phyloP scores from a whole-genome alignment of 2,888 invertebrate genomes.

The Arge pagana region DNA sequence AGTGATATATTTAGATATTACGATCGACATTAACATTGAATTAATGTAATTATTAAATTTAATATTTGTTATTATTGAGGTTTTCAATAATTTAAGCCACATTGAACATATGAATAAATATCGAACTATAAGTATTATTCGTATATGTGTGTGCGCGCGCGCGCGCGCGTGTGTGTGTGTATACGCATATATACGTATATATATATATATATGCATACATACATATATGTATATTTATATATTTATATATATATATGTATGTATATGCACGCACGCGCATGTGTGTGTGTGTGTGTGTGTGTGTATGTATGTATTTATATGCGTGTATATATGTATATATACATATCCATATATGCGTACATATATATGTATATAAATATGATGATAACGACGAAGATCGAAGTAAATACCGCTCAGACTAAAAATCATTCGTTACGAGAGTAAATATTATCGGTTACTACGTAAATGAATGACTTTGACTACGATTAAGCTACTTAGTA shows the following conservation, averaged over 20 bases:
- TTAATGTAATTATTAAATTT: slow-evolving; percentile 37
- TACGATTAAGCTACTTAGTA: slow-evolving; percentile 38
- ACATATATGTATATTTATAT: slow-evolving; percentile 31
- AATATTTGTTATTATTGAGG: slow-evolving; percentile 45
- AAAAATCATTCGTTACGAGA: slow-evolving; percentile 42
- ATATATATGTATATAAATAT: slow-evolving; percentile 36
- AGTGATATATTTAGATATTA: slow-evolving; percentile 47
- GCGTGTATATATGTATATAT: slow-evolving; percentile 29
- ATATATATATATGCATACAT: slow-evolving; percentile 36
- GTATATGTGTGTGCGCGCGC: slow-evolving; percentile 33
- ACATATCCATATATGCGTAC: slow-evolving; percentile 24
- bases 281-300: slow-evolving; percentile 23
- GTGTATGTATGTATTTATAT: slow-evolving; percentile 34
- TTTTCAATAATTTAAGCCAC: slow-evolving; percentile 45
- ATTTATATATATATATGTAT: slow-evolving; percentile 34
- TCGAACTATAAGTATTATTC: slow-evolving; percentile 43
- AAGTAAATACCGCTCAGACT: slow-evolving; percentile 27
- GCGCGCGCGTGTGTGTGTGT: slow-evolving; percentile 34
- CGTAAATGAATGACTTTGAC: slow-evolving; percentile 36
- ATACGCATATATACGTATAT: slow-evolving; percentile 33
- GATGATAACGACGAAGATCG: slow-evolving; percentile 33
- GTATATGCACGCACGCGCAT: slow-evolving; percentile 23
- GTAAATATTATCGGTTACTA: slow-evolving; percentile 37
- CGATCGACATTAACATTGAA: slow-evolving; percentile 29
- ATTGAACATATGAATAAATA: slow-evolving; percentile 27